Evolutionary conservation across 2,888 invertebrate genomes (phyloP).

Genomic region (Biston betularia): DNA sequence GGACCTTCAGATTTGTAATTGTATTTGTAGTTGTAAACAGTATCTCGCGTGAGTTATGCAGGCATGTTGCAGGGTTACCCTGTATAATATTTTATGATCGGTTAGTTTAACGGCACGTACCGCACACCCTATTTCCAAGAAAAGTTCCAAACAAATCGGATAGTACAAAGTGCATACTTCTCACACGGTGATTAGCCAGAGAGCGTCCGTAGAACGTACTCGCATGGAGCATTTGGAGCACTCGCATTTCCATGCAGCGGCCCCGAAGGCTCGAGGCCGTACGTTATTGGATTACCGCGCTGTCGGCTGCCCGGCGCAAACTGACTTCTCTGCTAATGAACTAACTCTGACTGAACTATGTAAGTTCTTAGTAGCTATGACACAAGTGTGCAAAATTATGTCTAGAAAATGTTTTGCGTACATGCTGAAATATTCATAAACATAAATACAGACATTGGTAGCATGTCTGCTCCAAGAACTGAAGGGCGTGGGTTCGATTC

Average conservation of each 20-base stretch:
- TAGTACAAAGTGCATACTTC: slow-evolving; percentile 44
- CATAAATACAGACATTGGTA: too few species aligned
- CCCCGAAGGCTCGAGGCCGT: slow-evolving; percentile 25
- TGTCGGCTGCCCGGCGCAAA: slow-evolving; percentile 33
- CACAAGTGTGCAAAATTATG: not conserved
- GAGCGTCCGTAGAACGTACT: slow-evolving; percentile 60
- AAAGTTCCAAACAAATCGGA: slow-evolving; percentile 1
- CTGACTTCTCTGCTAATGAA: slow-evolving; percentile 43
- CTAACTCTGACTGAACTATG: slow-evolving; percentile 10
- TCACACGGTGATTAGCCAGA: slow-evolving; percentile 65
- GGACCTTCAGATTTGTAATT: too few species aligned
- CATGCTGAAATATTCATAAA: too few species aligned
- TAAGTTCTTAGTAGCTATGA: not conserved
- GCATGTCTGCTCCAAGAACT: too few species aligned
- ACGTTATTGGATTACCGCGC: slow-evolving; percentile 58
- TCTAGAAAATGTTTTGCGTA: too few species aligned
- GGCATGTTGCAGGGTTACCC: too few species aligned
- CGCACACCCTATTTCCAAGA: slow-evolving; percentile 18
- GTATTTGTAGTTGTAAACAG: too few species aligned
- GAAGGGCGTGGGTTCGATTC: too few species aligned
- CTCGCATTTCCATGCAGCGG: slow-evolving; percentile 66
- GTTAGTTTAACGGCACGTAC: too few species aligned
- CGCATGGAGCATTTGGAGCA: too few species aligned
- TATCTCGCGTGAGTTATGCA: too few species aligned
- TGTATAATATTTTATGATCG: too few species aligned